Conservation (phyloP, 2,888 invertebrate species). For the Philhelius pedissequus region DNA sequence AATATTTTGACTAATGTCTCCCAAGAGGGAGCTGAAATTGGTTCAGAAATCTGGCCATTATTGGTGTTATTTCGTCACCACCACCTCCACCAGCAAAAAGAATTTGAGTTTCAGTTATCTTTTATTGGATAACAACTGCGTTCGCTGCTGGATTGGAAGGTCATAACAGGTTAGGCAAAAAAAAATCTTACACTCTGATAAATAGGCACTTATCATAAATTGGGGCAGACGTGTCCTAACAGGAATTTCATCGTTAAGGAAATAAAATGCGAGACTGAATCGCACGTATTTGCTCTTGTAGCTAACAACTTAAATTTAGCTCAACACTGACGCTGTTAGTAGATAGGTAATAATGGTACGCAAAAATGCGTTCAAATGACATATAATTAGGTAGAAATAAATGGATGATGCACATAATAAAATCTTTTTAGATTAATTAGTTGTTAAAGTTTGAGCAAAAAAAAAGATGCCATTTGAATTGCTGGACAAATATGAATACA, state of each 20-base stretch:
- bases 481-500: no score
- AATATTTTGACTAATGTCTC: conserved; percentile 40
- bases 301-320: no score
- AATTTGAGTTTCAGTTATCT: background rate
- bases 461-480: no score
- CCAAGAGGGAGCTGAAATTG: conserved; percentile 32
- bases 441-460: no score
- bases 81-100: background rate
- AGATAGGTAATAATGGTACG: no score
- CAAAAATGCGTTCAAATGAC: no score
- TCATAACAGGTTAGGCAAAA: background rate
- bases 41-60: conserved; percentile 40
- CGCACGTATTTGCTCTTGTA: no score
- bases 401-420: no score
- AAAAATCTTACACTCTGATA: background rate
- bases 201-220: background rate
- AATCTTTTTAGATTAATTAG: no score
- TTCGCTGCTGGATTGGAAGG: background rate
- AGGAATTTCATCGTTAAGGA: background rate
- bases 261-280: no score
- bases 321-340: no score
- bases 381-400: no score
- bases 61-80: conserved; percentile 17
- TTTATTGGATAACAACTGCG: background rate
- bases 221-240: background rate